These are phyloP conservation scores for Orchesella flavescens DNA, from an alignment of 2,888 invertebrate species.

Conservation along the genomic window DNA sequence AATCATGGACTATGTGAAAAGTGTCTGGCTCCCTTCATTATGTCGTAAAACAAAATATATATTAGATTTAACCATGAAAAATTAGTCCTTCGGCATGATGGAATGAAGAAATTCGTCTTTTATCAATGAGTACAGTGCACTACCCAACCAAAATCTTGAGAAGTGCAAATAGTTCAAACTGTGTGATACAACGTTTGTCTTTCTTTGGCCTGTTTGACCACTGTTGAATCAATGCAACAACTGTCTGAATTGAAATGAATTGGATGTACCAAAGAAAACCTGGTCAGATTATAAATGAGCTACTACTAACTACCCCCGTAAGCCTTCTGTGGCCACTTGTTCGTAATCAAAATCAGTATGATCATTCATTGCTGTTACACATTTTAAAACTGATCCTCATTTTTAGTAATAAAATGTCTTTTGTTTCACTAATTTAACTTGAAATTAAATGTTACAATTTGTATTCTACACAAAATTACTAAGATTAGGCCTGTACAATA, in stretches of 20 bases:
- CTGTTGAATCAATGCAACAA: background rate
- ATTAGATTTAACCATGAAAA: background rate
- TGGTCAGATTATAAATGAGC: background rate
- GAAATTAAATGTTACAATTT: constrained; percentile 8
- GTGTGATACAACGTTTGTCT: background rate
- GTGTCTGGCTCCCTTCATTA: too few species aligned
- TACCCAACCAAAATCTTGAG: too few species aligned
- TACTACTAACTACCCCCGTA: background rate
- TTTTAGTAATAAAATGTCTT: background rate
- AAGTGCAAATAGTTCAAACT: background rate
- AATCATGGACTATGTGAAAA: background rate
- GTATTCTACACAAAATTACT: background rate
- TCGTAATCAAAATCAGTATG: too few species aligned
- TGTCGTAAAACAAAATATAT: background rate
- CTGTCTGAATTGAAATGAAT: background rate
- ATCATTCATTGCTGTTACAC: too few species aligned
- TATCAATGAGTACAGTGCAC: background rate
- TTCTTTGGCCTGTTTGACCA: constrained; percentile 21
- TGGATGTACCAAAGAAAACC: background rate
- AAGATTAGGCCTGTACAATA: background rate
- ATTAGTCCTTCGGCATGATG: constrained; percentile 8
- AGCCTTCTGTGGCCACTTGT: too few species aligned
- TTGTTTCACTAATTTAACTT: background rate
- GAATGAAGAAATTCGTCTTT: constrained; percentile 23
- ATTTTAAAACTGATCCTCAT: background rate